These are phyloP conservation scores for Eupithecia dodoneata DNA, from an alignment of 2,888 invertebrate species.

Conservation along the genomic window DNA sequence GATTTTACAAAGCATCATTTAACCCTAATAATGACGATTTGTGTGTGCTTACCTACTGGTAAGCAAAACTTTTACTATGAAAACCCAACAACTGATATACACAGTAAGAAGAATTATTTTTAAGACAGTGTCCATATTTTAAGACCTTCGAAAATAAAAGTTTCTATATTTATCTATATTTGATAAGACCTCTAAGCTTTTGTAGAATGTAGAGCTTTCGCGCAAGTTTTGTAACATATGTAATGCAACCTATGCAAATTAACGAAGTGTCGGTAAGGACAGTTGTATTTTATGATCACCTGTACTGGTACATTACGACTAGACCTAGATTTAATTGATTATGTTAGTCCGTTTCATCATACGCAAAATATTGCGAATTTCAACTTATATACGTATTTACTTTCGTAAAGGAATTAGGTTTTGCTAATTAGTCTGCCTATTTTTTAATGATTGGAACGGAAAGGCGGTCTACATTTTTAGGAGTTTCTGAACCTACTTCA, in stretches of 20 bases:
- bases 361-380: constrained; percentile 4
- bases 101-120: too few species aligned
- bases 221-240: not conserved
- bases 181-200: not conserved
- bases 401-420: not conserved
- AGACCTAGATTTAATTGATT: constrained; percentile 6
- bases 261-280: constrained; percentile 1
- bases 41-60: too few species aligned
- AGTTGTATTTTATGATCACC: constrained; percentile 1
- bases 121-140: too few species aligned
- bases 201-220: not conserved
- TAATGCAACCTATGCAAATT: constrained; percentile 6
- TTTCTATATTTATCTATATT: not conserved
- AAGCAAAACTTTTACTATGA: not conserved
- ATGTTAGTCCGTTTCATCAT: not conserved
- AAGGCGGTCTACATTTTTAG: not conserved
- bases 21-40: not conserved
- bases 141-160: not conserved
- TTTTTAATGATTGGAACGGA: not conserved
- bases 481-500: too few species aligned
- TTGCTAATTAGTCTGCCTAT: not conserved
- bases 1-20: not conserved
- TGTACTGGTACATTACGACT: not conserved
- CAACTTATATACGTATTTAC: not conserved
- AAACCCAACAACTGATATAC: not conserved